A percentile compares a stretch with the other conserved stretches of the same genome.
phyloP scores from a whole-genome alignment of 2,888 invertebrate species.

The Microctonus aethiopoides region DNA sequence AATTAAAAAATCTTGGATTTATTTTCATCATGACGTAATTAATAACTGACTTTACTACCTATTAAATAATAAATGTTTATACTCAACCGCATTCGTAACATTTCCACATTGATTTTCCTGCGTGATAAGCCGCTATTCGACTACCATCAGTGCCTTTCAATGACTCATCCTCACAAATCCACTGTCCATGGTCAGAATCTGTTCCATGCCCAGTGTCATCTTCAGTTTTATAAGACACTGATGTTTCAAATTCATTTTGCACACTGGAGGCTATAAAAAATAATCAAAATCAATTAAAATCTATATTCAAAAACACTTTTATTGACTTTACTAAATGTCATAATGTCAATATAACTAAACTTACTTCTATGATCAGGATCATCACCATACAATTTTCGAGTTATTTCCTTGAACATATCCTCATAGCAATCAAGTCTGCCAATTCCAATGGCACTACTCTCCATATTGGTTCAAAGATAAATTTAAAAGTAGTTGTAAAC shows the following conservation, averaged over 20 bases:
- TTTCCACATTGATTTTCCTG: constrained; percentile 62
- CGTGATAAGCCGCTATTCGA: constrained; percentile 63
- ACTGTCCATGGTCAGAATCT: constrained; percentile 63
- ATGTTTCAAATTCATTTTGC: constrained; percentile 65
- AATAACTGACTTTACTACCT: too few relatives aligned
- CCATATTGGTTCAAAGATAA: constrained; percentile 50
- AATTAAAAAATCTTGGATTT: too few relatives aligned
- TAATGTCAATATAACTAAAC: too few relatives aligned
- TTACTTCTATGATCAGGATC: constrained; percentile 70
- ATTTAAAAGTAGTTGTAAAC: neutral
- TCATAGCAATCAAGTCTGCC: constrained; percentile 77
- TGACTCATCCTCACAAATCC: constrained; percentile 63
- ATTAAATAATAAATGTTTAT: too few relatives aligned
- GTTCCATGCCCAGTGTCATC: constrained; percentile 62
- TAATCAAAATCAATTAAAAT: neutral
- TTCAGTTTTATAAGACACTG: constrained; percentile 60
- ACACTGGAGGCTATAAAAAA: constrained; percentile 59
- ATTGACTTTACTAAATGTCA: too few relatives aligned
- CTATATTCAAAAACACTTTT: neutral
- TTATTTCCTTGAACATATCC: constrained; percentile 92
- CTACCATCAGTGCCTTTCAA: constrained; percentile 64
- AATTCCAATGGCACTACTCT: constrained; percentile 60
- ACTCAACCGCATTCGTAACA: constrained; percentile 64
- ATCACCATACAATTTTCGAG: constrained; percentile 90
- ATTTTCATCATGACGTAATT: too few relatives aligned